Evolutionary conservation across 2,888 invertebrate species (phyloP).

Genomic region (Drosophila borealis): DNA sequence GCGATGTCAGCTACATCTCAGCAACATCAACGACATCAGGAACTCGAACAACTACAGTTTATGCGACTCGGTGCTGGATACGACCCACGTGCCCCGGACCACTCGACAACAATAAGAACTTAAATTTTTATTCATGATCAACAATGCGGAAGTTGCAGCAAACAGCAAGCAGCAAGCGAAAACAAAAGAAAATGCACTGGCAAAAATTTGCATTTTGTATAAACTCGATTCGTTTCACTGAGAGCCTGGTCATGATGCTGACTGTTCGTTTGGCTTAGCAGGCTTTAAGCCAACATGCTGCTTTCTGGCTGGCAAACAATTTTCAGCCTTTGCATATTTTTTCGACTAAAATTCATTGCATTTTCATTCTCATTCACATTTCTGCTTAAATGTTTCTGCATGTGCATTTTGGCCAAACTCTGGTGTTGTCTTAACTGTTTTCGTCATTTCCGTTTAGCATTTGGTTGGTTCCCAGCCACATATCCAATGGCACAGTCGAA

Average conservation of each 20-base stretch:
- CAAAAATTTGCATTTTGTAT: conserved; percentile 66
- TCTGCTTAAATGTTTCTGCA: conserved; percentile 28
- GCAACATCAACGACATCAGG: conserved; percentile 29
- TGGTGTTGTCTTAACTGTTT: conserved; percentile 30
- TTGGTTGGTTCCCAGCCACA: conserved; percentile 1
- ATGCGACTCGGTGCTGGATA: conserved; percentile 10
- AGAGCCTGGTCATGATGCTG: conserved; percentile 45
- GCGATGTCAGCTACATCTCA: conserved; percentile 45
- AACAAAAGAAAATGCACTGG: conserved; percentile 73
- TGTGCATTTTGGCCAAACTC: conserved; percentile 18
- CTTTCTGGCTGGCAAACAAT: conserved; percentile 17
- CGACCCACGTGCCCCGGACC: conserved; percentile 70
- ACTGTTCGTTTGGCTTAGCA: conserved; percentile 26
- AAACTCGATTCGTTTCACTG: conserved; percentile 26
- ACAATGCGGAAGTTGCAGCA: conserved; percentile 78
- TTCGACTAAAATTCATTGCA: conserved; percentile 34
- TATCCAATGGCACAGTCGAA: conserved; percentile 11
- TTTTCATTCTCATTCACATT: conserved; percentile 26
- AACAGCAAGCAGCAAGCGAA: conserved; percentile 40
- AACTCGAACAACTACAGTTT: conserved; percentile 26
- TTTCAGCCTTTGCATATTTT: conserved; percentile 51
- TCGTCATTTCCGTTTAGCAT: conserved; percentile 32
- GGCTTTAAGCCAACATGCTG: conserved; percentile 35
- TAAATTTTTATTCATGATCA: conserved; percentile 81
- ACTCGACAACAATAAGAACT: conserved; percentile 75